Conservation (phyloP, 2,888 invertebrate species). For the Eilema depressum region DNA sequence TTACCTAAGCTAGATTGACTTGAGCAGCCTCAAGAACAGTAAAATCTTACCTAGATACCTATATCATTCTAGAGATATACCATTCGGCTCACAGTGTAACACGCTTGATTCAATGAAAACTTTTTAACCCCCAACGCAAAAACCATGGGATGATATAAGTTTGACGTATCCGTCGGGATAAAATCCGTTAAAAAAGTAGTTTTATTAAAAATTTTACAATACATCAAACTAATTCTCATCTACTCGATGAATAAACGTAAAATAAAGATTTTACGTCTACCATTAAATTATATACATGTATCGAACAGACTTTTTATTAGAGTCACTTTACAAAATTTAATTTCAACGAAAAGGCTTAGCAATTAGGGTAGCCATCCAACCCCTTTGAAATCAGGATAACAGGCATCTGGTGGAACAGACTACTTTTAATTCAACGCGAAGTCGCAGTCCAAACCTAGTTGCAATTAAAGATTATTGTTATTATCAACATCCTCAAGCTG, state of each 20-base stretch:
- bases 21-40: neutral
- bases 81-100: neutral
- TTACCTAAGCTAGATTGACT: neutral
- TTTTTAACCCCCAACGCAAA: too few species aligned
- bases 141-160: too few species aligned
- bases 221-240: too few species aligned
- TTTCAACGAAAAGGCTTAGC: slow-evolving; percentile 23
- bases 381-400: slow-evolving; percentile 47
- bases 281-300: too few species aligned
- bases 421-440: neutral
- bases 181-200: too few species aligned
- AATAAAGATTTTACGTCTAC: too few species aligned
- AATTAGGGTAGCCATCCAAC: slow-evolving; percentile 31
- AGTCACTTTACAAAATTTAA: slow-evolving; percentile 18
- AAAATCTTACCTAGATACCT: neutral
- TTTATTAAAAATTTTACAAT: too few species aligned
- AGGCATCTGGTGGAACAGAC: slow-evolving; percentile 15
- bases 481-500: neutral
- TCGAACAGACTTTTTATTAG: neutral
- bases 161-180: too few species aligned
- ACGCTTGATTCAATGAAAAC: neutral
- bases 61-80: neutral
- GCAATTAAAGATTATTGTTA: neutral
- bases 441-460: neutral
- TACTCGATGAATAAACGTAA: too few species aligned